phyloP scores from a whole-genome alignment of 2,113 vertebrate genomes.

The Megatriorchis doriae region DNA sequence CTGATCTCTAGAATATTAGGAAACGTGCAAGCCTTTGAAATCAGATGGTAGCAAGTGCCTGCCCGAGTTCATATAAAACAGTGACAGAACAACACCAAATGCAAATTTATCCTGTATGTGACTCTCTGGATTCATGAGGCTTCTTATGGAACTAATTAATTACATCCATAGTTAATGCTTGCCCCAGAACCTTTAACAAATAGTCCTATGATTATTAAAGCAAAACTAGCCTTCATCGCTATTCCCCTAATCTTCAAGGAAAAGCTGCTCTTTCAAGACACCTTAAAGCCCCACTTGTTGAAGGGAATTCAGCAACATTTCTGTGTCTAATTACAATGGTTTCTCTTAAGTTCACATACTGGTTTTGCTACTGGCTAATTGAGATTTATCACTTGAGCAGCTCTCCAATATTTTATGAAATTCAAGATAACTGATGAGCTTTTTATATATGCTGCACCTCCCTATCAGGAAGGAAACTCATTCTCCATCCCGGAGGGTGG shows the following conservation, averaged over 20 bases:
- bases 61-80: neutral
- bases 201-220: neutral
- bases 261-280: neutral
- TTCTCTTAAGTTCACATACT: neutral
- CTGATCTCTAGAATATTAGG: neutral
- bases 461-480: neutral
- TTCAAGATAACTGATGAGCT: neutral
- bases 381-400: neutral
- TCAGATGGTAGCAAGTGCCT: neutral
- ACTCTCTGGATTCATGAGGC: neutral
- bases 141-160: neutral
- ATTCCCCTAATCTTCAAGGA: neutral
- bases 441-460: neutral
- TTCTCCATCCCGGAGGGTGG: neutral
- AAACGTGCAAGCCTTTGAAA: conserved; percentile 6
- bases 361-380: neutral
- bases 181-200: neutral
- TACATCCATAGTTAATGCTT: neutral
- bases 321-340: neutral
- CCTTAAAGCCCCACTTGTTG: neutral
- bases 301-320: neutral
- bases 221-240: neutral
- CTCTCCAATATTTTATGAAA: neutral
- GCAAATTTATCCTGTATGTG: neutral
- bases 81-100: neutral